A percentile compares a stretch with the other conserved stretches of the same genome.
Conservation (phyloP, 2,888 invertebrate genomes). For the Lasioglossum figueresi region DNA sequence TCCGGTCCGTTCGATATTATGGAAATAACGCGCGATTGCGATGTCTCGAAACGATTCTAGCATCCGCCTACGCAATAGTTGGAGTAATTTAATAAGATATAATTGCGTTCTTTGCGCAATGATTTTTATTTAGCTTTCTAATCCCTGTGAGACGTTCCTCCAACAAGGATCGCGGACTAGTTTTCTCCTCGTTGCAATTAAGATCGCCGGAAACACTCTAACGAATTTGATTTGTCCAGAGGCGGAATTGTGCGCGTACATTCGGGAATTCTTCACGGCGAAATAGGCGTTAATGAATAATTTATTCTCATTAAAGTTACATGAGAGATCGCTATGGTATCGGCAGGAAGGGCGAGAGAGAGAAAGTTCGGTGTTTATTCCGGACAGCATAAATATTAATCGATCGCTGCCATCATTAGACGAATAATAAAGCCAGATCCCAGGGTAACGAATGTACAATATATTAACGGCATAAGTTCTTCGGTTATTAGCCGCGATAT, state of each 20-base stretch:
- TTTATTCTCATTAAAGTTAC: conserved; percentile 10
- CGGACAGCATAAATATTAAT: conserved; percentile 11
- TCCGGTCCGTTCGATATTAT: background rate
- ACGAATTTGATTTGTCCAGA: background rate
- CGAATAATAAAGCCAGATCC: background rate
- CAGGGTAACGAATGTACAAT: background rate
- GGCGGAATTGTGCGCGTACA: background rate
- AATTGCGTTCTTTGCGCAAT: background rate
- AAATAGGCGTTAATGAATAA: conserved; percentile 14
- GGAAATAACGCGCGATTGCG: background rate
- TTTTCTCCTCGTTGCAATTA: background rate
- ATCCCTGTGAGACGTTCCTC: background rate
- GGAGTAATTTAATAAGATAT: background rate
- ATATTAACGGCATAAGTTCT: background rate
- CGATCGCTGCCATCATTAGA: background rate
- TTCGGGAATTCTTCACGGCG: background rate
- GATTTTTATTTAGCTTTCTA: background rate
- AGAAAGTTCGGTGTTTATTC: conserved; percentile 1
- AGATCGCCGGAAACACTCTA: background rate
- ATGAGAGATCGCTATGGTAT: background rate
- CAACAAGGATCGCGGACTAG: background rate
- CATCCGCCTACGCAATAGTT: background rate
- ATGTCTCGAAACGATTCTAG: background rate
- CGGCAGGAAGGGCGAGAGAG: background rate
- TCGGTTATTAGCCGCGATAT: background rate